Evolutionary conservation across 64 coral and sea anemone genomes (phyloP).

Genomic region (Anthopleura sola): DNA sequence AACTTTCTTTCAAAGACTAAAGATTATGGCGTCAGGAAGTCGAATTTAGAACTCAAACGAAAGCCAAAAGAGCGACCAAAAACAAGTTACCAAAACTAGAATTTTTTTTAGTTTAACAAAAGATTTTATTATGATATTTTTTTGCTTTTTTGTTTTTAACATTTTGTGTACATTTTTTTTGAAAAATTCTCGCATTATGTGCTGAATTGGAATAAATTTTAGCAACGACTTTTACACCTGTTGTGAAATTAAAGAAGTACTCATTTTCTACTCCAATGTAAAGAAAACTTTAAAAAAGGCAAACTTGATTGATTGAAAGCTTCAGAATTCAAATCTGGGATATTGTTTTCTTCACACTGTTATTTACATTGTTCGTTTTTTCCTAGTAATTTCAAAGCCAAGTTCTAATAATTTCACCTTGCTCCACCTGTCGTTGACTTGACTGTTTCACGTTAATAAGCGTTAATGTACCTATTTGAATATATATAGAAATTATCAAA

Average conservation of each 20-base stretch:
- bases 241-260: not conserved
- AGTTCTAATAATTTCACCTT: not conserved
- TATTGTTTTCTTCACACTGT: not conserved
- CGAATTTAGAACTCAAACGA: too few relatives aligned
- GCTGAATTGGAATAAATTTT: not conserved
- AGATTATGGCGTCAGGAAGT: too few relatives aligned
- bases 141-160: too few relatives aligned
- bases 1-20: too few relatives aligned
- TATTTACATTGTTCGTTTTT: not conserved
- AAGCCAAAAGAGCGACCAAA: too few relatives aligned
- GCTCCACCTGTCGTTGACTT: not conserved
- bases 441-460: not conserved
- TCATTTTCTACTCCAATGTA: not conserved
- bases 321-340: not conserved
- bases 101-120: not conserved
- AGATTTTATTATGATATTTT: not conserved
- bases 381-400: not conserved
- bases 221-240: not conserved
- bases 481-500: not conserved
- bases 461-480: not conserved
- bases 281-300: not conserved
- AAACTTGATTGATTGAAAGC: constrained; percentile 3
- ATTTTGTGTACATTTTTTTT: not conserved
- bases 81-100: too few relatives aligned
- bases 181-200: not conserved